phyloP scores from a whole-genome alignment of 1,140 invertebrate genomes.

The Apis mellifera region Amel_HAv3.1 CM009939.2:8045501-8046000 shows the following conservation, averaged over 20 bases:
- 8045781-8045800: too few species aligned
- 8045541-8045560: constrained; percentile 60
- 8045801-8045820: constrained; percentile 54
- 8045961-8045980: constrained; percentile 33
- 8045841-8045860: constrained; percentile 40
- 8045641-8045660: constrained; percentile 1
- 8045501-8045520: constrained; percentile 64
- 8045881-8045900: constrained; percentile 57
- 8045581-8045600: background rate
- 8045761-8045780: too few species aligned
- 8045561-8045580: constrained; percentile 20
- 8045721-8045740: background rate
- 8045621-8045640: background rate
- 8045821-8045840: constrained; percentile 50
- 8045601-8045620: too few species aligned
- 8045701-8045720: constrained; percentile 36
- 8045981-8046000: constrained; percentile 13
- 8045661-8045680: background rate
- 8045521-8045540: constrained; percentile 64
- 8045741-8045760: too few species aligned
- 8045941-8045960: constrained; percentile 45
- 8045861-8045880: constrained; percentile 57
- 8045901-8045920: constrained; percentile 59
- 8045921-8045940: constrained; percentile 56
- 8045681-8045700: constrained; percentile 20